Base-by-base conservation (phyloP, 2,113 vertebrate genomes). In the Astatotilapia flaviijosephi region DNA sequence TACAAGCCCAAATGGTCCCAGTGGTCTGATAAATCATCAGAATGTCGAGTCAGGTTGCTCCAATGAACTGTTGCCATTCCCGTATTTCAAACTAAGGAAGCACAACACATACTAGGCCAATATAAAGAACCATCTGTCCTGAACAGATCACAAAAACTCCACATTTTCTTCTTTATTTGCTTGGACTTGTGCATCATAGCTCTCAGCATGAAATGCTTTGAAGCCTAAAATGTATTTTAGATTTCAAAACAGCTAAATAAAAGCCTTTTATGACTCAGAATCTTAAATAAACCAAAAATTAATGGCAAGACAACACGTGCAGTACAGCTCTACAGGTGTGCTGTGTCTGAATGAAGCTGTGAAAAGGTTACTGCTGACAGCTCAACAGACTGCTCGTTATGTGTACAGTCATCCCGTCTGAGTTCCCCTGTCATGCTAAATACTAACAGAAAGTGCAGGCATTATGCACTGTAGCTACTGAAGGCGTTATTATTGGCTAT, bases 1-100 rank as follows among this genome's bases (percentile, higher is more conserved):
- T 95, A 96, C 92, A 96, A 95, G 92, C 85, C 90, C 91, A 93
- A 95, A 94, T 91, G 89, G 92, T 95, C 96, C 94, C 93, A 86
- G 80, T 75, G 87, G 94, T 89, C 93, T 91, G 94, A 95, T 96
- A 95, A 96, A 95, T 95, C 92, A 91, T 86, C 90, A 40, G 85
- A 85, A 92, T 90, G 95, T 95, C 83, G 92, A 94, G 93, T 96
- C 92, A 91, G 84, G 94, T 92, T 93, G 94, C 94, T 94, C 88
- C 89, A 92, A 91, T 94, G 93, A 95, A 94, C 95, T 95, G 89
- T 91, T 94, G 89, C 93, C 93, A 89, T 94, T 95, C 89, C 94
- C 89, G 93, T 87, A 94, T 94, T 94, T 89, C 88, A 91, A 90
- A 91, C 88, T 89, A 87, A 80, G 33, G 85, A 33, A 93, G 83